Evolutionary conservation across 2,113 vertebrate species (phyloP).

Genomic region (Lanius ludovicianus): DNA sequence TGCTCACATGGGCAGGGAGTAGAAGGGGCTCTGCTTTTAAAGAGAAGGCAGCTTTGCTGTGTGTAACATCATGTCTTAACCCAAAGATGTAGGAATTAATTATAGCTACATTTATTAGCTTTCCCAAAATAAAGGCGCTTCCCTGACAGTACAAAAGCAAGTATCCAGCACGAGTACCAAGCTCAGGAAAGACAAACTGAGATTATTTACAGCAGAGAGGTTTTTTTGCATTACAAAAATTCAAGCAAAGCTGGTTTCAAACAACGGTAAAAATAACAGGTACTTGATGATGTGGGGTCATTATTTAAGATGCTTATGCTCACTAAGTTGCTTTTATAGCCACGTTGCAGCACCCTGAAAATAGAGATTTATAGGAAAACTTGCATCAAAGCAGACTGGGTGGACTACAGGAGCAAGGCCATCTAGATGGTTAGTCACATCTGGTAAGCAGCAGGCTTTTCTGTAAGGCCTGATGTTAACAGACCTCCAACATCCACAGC

Average conservation of each 20-base stretch:
- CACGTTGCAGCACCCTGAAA: not conserved
- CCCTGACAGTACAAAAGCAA: not conserved
- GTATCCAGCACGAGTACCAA: not conserved
- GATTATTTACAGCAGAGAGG: not conserved
- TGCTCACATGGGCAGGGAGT: not conserved
- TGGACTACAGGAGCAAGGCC: not conserved
- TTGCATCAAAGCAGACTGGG: not conserved
- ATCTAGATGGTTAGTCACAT: not conserved
- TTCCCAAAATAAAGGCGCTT: not conserved
- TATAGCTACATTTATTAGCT: not conserved
- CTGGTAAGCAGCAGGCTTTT: not conserved
- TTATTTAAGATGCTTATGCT: not conserved
- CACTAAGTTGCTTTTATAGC: not conserved
- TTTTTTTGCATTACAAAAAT: not conserved
- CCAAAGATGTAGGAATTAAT: not conserved
- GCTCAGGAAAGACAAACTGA: not conserved
- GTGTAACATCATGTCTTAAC: not conserved
- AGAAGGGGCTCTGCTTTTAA: not conserved
- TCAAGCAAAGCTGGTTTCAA: not conserved
- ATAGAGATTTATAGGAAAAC: not conserved
- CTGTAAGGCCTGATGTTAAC: conserved; percentile 16
- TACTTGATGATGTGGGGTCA: not conserved
- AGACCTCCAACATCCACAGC: not conserved
- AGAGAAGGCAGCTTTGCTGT: not conserved
- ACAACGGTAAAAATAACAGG: not conserved